Conservation (phyloP, 2,113 vertebrate species). For the Motacilla alba region DNA sequence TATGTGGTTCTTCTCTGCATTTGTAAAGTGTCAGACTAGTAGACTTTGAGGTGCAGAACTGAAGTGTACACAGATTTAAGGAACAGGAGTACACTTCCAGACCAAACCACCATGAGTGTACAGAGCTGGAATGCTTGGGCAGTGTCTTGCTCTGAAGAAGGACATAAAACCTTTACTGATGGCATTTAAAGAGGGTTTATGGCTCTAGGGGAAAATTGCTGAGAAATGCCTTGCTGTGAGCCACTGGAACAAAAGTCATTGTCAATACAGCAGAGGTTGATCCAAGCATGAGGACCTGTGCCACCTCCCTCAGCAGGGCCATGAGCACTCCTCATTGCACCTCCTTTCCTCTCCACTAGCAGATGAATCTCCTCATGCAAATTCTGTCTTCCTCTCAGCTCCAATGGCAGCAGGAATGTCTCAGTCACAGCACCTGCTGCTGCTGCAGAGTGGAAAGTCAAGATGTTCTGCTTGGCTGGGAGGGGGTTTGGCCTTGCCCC, state of each 20-base stretch:
- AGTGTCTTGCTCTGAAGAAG: background rate
- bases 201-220: background rate
- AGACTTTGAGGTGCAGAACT: background rate
- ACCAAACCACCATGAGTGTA: background rate
- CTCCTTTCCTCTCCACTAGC: background rate
- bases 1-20: background rate
- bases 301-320: background rate
- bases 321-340: background rate
- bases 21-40: background rate
- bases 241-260: background rate
- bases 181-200: background rate
- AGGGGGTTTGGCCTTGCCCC: conserved; percentile 82
- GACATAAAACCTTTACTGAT: background rate
- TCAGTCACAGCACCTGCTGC: conserved; percentile 70
- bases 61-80: background rate
- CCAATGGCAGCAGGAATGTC: conserved; percentile 33
- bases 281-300: background rate
- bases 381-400: conserved; percentile 12
- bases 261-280: background rate
- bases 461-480: conserved; percentile 76
- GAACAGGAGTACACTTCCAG: background rate
- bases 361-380: background rate
- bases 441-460: conserved; percentile 82
- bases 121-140: background rate
- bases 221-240: background rate